These are phyloP conservation scores for Megaceryle alcyon DNA, from an alignment of 2,797 vertebrate species.

Conservation along the genomic window DNA sequence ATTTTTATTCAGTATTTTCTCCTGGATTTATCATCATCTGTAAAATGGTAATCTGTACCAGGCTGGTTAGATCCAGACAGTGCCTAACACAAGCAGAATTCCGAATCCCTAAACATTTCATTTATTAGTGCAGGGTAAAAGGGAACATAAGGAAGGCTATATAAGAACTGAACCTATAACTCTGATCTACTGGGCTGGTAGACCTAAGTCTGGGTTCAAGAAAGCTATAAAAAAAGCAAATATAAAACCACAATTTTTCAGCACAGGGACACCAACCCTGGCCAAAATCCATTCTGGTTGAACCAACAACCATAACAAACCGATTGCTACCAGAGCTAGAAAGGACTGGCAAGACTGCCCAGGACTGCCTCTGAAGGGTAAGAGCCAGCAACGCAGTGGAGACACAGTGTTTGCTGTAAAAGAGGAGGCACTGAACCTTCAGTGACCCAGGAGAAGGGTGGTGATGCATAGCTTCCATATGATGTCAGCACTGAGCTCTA, in stretches of 20 bases:
- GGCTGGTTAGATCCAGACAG: background rate
- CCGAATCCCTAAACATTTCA: background rate
- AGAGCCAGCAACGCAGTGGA: background rate
- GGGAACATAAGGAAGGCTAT: background rate
- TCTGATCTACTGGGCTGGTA: background rate
- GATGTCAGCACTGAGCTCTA: rapidly evolving
- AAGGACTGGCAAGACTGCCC: background rate
- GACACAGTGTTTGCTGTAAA: rapidly evolving
- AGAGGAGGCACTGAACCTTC: background rate
- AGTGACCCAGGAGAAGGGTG: background rate
- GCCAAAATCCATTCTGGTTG: background rate
- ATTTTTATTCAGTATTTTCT: background rate
- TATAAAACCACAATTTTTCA: background rate
- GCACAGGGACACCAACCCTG: background rate
- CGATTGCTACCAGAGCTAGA: background rate
- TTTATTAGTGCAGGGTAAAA: background rate
- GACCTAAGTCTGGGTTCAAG: background rate
- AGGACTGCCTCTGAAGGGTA: background rate
- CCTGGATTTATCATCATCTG: background rate
- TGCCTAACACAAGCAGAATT: background rate
- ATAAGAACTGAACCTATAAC: background rate
- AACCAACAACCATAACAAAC: background rate
- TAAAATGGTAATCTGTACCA: background rate
- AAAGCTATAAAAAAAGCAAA: background rate
- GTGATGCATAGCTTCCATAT: background rate